Evolutionary conservation across 1,140 invertebrate genomes (phyloP).

Genomic region (Drosophila bocqueti): DNA sequence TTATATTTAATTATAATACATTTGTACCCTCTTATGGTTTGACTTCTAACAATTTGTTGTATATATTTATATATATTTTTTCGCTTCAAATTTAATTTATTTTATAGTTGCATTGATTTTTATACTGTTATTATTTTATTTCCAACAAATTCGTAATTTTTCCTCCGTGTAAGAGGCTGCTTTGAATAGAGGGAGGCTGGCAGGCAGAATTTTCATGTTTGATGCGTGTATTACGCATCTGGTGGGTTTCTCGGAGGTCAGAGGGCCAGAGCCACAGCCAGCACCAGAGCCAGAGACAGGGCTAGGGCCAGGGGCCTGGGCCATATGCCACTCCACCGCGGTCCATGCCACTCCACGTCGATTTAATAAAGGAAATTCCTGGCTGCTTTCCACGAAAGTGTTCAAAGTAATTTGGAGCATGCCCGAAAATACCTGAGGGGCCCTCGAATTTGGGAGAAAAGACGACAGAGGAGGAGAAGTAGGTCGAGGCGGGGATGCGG

Average conservation of each 20-base stretch:
- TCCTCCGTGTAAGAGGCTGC: neutral
- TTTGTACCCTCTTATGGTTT: no score
- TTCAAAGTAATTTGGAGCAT: slow-evolving; percentile 82
- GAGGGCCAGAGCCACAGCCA: slow-evolving; percentile 12
- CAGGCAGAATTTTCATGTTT: slow-evolving; percentile 69
- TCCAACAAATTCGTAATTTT: neutral
- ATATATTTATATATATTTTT: no score
- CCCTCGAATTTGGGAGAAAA: slow-evolving; percentile 4
- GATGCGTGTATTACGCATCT: slow-evolving; percentile 80
- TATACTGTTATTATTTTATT: neutral
- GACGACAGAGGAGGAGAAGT: neutral
- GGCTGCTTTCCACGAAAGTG: slow-evolving; percentile 63
- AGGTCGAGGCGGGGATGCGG: slow-evolving; percentile 18
- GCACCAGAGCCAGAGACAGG: slow-evolving; percentile 2
- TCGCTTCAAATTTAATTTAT: no score
- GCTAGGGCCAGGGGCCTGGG: slow-evolving; percentile 45
- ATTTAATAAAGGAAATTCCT: slow-evolving; percentile 83
- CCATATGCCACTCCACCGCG: slow-evolving; percentile 54
- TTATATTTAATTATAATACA: no score
- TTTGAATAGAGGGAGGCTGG: slow-evolving; percentile 12
- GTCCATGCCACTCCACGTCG: slow-evolving; percentile 57
- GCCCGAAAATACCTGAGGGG: slow-evolving; percentile 77
- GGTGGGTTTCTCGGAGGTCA: slow-evolving; percentile 66
- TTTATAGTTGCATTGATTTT: no score
- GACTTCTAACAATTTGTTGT: no score